Base-by-base conservation (phyloP, 2,113 vertebrate species). In the Typhlomys cinereus region DNA sequence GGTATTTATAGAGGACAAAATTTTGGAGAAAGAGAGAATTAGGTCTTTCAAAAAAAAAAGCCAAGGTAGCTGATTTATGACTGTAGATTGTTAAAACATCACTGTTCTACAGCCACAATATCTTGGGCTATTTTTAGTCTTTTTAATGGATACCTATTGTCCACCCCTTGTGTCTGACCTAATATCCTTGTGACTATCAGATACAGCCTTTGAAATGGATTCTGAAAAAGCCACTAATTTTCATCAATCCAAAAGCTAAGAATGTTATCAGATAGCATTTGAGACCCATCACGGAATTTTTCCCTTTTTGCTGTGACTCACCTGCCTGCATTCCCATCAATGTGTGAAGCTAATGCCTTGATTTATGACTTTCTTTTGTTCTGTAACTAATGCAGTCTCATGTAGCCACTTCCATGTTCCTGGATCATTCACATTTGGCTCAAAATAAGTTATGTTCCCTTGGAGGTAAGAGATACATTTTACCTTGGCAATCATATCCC, bases 1-100 rank as follows among this genome's bases (percentile, higher is more conserved):
- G 86, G 70, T 25, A 88, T 61, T 44, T 67, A 54, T 57, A 84
- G 59, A 36, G 52, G 36, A 85, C n/a, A 93, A 61, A 92, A 48
- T 62, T 89, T n/a, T 61, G 8, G 59, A 54, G 48, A 75, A 21
- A 52, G 9, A 52, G 18, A 82, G n/a, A 48, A n/a, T 25, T 25
- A 12, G n/a, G 23, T n/a, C 61, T 44, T 66, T n/a, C 44, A 64
- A 17, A 62, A 82, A 2, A n/a, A n/a, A n/a, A n/a, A n/a, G n/a
- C n/a, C n/a, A n/a, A n/a, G n/a, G n/a, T n/a, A n/a, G 3, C 64
- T 54, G n/a, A 84, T 20, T 69, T 34, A 34, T 64, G 64, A 27
- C 5, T 29, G 13, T 18, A 48, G n/a, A 52, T 46, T 29, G 27
- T 39, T 15, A 52, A 34, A 34, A 25, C 64, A 59, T n/a, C 25